Conservation (phyloP, 2,113 vertebrate genomes). For the Chaetura pelagica region DNA sequence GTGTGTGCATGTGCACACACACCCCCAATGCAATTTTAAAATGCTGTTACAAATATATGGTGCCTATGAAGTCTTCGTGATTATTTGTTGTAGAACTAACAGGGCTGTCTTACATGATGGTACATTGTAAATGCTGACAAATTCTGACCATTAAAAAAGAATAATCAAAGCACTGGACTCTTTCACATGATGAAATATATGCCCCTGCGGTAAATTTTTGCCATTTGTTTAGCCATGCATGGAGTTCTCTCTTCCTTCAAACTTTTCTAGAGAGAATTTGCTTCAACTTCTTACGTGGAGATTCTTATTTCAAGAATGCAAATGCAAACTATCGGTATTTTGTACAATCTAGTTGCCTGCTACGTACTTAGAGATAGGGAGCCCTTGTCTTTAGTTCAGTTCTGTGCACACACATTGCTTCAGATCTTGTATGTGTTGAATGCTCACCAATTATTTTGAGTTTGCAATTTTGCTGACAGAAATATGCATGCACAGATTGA, state of each 20-base stretch:
- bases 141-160: conserved; percentile 5
- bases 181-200: neutral
- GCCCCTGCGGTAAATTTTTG: neutral
- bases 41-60: neutral
- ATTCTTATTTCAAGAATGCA: neutral
- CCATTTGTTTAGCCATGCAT: neutral
- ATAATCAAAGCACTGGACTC: neutral
- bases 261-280: neutral
- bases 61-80: neutral
- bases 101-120: neutral
- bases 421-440: neutral
- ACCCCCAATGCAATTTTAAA: neutral
- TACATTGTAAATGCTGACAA: neutral
- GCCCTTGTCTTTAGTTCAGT: neutral
- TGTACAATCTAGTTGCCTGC: neutral
- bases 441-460: neutral
- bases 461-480: neutral
- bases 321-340: neutral
- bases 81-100: conserved; percentile 1
- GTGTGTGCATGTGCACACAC: neutral
- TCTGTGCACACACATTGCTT: neutral
- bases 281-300: neutral
- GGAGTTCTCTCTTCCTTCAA: neutral
- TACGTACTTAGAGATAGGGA: neutral
- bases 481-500: neutral